Evolutionary conservation across 2,113 vertebrate species (phyloP), one percentile per base, ranked within the genome.

Genomic region (Dipodomys merriami): DNA sequence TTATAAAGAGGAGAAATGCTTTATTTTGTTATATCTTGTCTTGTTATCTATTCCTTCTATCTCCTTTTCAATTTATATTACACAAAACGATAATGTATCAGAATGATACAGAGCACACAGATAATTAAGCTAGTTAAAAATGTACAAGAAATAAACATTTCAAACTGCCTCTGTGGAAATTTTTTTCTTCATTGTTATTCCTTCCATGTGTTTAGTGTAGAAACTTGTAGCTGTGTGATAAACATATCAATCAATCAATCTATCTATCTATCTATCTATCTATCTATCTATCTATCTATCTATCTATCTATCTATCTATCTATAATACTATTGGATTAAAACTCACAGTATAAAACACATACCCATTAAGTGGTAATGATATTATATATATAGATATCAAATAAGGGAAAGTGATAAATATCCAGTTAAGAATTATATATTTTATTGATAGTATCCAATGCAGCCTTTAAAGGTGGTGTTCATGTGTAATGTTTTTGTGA

Each of bases 71-170:
- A 23, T 19, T 71, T 65, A 77, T 77, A 53, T 46, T 80, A 64
- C 57, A 83, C 30, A 83, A 69, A 87, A 23, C 8, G 73, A 29
- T 83, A 74, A 90, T 62, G 46, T 65, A 20, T 69, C 12, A 2
- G 7, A 73, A 83, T 89, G 11, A 62, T 78, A 10, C 62, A 73
- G 27, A 82, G 65, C 27, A 79, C 12, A 83, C 3, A 72, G 9
- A 13, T 65, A 53, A 15, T 77, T 86, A 10, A 11, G 53, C 6
- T 85, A 81, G 7, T 88, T 20, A 79, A 7, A 30, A 6, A 27
- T 49, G 49, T 16, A 88, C 60, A 46, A 86, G 85, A 93, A 91
- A 82, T 91, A 88, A 71, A 9, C 13, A 71, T 23, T 72, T 6
- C 6, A 60, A 87, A 62, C 30, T 64, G 71, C 27, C 62, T 91